Conservation (phyloP, 2,888 invertebrate genomes). For the Patella pellucida region DNA sequence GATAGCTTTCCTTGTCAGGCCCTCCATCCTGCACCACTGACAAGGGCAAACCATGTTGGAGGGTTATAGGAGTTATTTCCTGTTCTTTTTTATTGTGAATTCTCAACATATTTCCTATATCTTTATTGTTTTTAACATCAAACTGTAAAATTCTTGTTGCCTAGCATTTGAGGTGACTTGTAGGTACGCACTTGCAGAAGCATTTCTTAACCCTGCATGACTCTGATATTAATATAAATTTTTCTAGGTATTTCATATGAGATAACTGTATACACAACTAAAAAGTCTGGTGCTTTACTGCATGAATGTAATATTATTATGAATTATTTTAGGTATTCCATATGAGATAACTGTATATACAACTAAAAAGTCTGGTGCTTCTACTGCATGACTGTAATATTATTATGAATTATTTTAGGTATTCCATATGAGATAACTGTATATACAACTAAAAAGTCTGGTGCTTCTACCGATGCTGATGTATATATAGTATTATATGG, state of each 20-base stretch:
- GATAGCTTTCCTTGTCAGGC: too few species aligned
- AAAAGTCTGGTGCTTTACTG: conserved; percentile 64
- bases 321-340: conserved; percentile 60
- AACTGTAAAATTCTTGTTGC: too few species aligned
- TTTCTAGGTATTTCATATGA: conserved; percentile 69
- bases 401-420: conserved; percentile 46
- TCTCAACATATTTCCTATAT: neutral
- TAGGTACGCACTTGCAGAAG: too few species aligned
- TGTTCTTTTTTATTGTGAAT: too few species aligned
- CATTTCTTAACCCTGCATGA: neutral
- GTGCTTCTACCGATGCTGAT: conserved; percentile 70
- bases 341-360: conserved; percentile 69
- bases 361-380: conserved; percentile 63
- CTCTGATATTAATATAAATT: neutral
- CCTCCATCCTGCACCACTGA: too few species aligned
- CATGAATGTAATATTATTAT: neutral
- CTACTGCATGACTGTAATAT: conserved; percentile 27
- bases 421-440: conserved; percentile 69
- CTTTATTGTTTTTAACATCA: too few species aligned
- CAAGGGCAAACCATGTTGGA: too few species aligned
- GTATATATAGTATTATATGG: conserved; percentile 70
- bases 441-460: conserved; percentile 63
- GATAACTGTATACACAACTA: conserved; percentile 66
- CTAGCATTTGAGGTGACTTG: too few species aligned
- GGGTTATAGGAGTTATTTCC: too few species aligned